These are phyloP conservation scores for Notocelia uddmanniana DNA, from an alignment of 2,888 invertebrate species.

Conservation along the genomic window DNA sequence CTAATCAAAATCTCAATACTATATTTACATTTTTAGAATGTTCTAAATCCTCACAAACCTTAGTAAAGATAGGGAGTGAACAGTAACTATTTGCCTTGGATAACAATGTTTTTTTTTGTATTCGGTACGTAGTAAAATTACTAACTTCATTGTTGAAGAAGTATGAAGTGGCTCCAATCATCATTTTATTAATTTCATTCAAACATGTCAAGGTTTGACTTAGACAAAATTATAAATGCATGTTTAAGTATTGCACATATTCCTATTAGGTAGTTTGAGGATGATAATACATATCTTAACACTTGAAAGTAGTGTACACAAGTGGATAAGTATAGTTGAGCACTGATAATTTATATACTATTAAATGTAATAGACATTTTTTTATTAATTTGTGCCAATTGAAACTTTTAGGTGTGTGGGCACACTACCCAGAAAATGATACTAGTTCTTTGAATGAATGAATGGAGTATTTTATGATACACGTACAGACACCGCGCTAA, in stretches of 20 bases:
- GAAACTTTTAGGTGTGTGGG: too few relatives aligned
- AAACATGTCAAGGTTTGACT: not conserved
- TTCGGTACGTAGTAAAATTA: not conserved
- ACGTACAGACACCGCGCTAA: not conserved
- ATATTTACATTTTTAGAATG: too few relatives aligned
- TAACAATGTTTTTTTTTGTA: too few relatives aligned
- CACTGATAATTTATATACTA: not conserved
- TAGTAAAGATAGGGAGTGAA: too few relatives aligned
- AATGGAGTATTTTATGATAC: not conserved
- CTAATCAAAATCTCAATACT: too few relatives aligned
- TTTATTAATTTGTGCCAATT: not conserved
- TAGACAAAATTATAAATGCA: not conserved
- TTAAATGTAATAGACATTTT: not conserved
- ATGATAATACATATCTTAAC: constrained; percentile 5
- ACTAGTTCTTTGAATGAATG: not conserved
- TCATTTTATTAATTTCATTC: not conserved
- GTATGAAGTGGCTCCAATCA: constrained; percentile 4
- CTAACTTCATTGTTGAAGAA: constrained; percentile 13
- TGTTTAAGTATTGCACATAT: not conserved
- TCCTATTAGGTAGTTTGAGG: not conserved
- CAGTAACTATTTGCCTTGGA: too few relatives aligned
- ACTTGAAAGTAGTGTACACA: not conserved
- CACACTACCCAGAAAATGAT: too few relatives aligned
- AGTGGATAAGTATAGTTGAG: not conserved
- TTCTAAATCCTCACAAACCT: too few relatives aligned